Evolutionary conservation across 1,140 invertebrate genomes (phyloP), one percentile per base, ranked within the genome.

Genomic region (Drosophila ironensis): DNA sequence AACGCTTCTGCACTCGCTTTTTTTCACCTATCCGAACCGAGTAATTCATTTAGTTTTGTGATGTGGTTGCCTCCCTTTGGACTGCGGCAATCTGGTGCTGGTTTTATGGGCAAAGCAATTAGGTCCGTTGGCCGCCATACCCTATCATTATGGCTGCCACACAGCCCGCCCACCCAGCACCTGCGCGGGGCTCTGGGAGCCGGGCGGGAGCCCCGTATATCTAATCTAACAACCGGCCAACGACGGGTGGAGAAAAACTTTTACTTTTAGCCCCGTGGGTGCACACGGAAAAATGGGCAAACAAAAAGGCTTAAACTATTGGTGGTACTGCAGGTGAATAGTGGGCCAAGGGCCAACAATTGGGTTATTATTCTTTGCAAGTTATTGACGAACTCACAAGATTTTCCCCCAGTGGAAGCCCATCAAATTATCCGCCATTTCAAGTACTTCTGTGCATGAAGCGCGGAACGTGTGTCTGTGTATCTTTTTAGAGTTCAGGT

Each of bases 401-500:
- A n/a, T n/a, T n/a, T n/a, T n/a, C n/a, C n/a, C n/a, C n/a, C n/a
- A n/a, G n/a, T n/a, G n/a, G n/a, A n/a, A n/a, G n/a, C n/a, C n/a
- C n/a, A n/a, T n/a, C n/a, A n/a, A n/a, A n/a, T n/a, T n/a, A n/a
- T n/a, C n/a, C n/a, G n/a, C n/a, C n/a, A n/a, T n/a, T n/a, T n/a
- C n/a, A n/a, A n/a, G n/a, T n/a, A n/a, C n/a, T n/a, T n/a, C n/a
- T n/a, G n/a, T n/a, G n/a, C n/a, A n/a, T n/a, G n/a, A n/a, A n/a
- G n/a, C n/a, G n/a, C n/a, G n/a, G n/a, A n/a, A n/a, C 44, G 20
- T 48, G 30, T 33, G 14, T 42, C 7, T 66, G 50, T 54, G 35
- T 60, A n/a, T 35, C 44, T 35, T 70, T 75, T 74, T 56, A 48
- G 74, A 77, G 73, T 70, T 74, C 76, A 68, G 60, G 56, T 72